Percentiles rank a stretch among this genome's conserved stretches.
These are phyloP conservation scores for Corythornis cristatus DNA, from an alignment of 2,113 vertebrate genomes.

Conservation along the genomic window DNA sequence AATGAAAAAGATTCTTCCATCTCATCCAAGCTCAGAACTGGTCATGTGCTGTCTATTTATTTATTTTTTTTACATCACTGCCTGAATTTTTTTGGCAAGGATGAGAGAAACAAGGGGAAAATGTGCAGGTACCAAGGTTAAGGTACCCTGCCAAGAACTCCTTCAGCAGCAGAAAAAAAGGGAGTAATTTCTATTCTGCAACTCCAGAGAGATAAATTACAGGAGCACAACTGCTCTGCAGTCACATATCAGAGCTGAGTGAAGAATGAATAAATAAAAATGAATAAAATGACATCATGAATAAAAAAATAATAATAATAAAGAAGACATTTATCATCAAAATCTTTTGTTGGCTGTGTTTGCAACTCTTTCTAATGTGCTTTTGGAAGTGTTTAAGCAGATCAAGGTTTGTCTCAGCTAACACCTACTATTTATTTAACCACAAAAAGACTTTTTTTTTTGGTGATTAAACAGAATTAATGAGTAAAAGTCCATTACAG, in stretches of 20 bases:
- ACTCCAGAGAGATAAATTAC: neutral
- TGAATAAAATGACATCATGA: neutral
- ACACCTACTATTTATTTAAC: neutral
- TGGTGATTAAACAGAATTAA: neutral
- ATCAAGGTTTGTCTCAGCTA: neutral
- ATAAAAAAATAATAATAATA: neutral
- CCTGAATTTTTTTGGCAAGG: neutral
- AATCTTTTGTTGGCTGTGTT: neutral
- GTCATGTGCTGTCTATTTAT: neutral
- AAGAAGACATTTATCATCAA: neutral
- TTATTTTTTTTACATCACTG: neutral
- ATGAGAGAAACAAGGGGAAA: neutral
- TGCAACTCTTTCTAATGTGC: neutral
- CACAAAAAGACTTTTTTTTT: neutral
- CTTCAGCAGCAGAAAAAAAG: neutral
- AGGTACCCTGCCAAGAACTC: neutral
- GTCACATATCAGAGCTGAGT: neutral
- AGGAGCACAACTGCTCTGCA: neutral
- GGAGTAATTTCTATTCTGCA: neutral
- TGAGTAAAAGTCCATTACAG: neutral
- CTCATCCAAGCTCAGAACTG: neutral
- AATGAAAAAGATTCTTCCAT: neutral
- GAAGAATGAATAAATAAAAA: neutral
- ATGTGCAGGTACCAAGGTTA: neutral
- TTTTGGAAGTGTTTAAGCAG: neutral